These are phyloP conservation scores for Drosophila parabipectinata DNA, from an alignment of 1,140 invertebrate species.

Conservation along the genomic window DNA sequence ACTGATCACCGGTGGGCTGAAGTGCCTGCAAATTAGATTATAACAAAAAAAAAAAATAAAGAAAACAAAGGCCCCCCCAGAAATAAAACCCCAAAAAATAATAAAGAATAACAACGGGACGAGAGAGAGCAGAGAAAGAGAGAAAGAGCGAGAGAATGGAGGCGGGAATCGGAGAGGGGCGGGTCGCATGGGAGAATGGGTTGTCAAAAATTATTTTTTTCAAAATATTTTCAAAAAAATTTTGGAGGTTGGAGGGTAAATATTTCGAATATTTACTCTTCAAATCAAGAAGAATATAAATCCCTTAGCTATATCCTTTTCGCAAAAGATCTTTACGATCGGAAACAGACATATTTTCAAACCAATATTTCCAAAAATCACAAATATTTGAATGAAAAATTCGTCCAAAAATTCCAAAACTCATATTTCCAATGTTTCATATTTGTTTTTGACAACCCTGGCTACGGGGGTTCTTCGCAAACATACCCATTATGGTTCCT, in stretches of 20 bases:
- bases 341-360: too few relatives aligned
- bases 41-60: constrained; percentile 10
- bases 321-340: too few relatives aligned
- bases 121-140: constrained; percentile 49
- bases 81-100: constrained; percentile 5
- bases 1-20: constrained; percentile 83
- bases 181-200: constrained; percentile 10
- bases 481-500: constrained; percentile 84
- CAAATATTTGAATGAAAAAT: too few relatives aligned
- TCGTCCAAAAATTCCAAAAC: too few relatives aligned
- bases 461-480: constrained; percentile 27
- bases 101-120: constrained; percentile 13
- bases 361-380: too few relatives aligned
- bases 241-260: background rate
- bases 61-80: background rate
- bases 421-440: background rate
- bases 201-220: constrained; percentile 7
- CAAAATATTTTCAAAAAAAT: background rate
- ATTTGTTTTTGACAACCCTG: background rate
- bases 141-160: constrained; percentile 56
- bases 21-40: constrained; percentile 71
- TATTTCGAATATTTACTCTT: background rate
- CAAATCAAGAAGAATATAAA: too few relatives aligned
- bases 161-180: constrained; percentile 51
- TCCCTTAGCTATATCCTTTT: too few relatives aligned